These are phyloP conservation scores for Aspidiotus destructor DNA, from an alignment of 2,888 invertebrate genomes.

Conservation along the genomic window DNA sequence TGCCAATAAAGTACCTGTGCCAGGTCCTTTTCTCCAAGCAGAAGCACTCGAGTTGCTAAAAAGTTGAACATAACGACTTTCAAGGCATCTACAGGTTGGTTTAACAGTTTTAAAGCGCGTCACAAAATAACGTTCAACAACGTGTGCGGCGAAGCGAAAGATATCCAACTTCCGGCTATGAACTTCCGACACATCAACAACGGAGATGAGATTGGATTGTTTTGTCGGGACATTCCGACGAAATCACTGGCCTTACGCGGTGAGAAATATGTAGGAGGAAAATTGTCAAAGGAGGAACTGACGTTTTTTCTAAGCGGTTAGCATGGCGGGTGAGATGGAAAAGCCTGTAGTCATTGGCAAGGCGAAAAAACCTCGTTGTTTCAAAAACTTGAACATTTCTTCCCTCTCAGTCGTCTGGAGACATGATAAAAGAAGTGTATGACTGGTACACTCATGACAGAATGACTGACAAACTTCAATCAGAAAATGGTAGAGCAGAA, in stretches of 20 bases:
- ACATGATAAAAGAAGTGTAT: too few species aligned
- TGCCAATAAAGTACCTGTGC: conserved; percentile 8
- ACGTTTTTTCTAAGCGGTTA: conserved; percentile 37
- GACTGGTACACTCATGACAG: too few species aligned
- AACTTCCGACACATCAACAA: conserved; percentile 22
- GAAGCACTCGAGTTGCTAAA: conserved; percentile 1
- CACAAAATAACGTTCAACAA: conserved; percentile 6
- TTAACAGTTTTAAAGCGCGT: conserved; percentile 12
- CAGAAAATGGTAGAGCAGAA: too few species aligned
- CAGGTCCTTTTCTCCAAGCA: conserved; percentile 5
- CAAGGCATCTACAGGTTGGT: conserved; percentile 14
- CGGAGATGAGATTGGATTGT: conserved; percentile 30
- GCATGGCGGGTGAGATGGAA: conserved; percentile 36
- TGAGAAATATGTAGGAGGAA: conserved; percentile 39
- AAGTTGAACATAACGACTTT: conserved; percentile 10
- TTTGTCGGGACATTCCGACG: conserved; percentile 36
- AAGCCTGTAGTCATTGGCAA: conserved; percentile 36
- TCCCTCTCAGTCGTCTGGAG: background rate
- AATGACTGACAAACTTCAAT: too few species aligned
- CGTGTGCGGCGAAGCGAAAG: conserved; percentile 5
- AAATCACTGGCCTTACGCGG: conserved; percentile 38
- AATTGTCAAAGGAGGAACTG: conserved; percentile 38
- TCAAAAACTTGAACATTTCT: conserved; percentile 14
- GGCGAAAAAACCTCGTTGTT: conserved; percentile 25
- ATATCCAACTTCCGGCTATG: conserved; percentile 6